Evolutionary conservation across 2,888 invertebrate genomes (phyloP).

Genomic region (Pogonocherus hispidulus): DNA sequence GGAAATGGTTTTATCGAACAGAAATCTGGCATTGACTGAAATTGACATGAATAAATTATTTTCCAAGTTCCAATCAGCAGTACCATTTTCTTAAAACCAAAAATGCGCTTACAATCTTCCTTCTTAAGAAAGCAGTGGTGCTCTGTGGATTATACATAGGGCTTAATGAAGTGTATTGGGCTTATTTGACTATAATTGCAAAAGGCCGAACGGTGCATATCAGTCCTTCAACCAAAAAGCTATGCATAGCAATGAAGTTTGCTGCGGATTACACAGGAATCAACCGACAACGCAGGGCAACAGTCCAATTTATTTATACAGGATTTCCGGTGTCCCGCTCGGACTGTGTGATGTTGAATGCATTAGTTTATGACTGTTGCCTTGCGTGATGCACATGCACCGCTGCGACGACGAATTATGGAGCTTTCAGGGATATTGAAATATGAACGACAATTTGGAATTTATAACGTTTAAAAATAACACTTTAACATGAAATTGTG

Average conservation of each 20-base stretch:
- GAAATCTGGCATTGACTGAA: too few relatives aligned
- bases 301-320: constrained; percentile 42
- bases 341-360: constrained; percentile 22
- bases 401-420: constrained; percentile 11
- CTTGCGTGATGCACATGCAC: constrained; percentile 16
- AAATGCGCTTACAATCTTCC: too few relatives aligned
- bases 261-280: constrained; percentile 37
- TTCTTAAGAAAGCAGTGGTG: too few relatives aligned
- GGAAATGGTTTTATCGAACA: too few relatives aligned
- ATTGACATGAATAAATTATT: too few relatives aligned
- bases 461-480: background rate
- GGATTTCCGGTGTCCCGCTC: constrained; percentile 34
- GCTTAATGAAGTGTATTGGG: constrained; percentile 39
- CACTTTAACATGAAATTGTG: background rate
- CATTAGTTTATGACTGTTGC: constrained; percentile 18
- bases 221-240: constrained; percentile 40
- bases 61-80: too few relatives aligned
- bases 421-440: background rate
- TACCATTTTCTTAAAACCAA: too few relatives aligned
- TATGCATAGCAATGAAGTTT: constrained; percentile 49
- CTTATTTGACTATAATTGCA: constrained; percentile 48
- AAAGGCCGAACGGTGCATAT: constrained; percentile 30
- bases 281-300: constrained; percentile 32
- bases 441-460: background rate
- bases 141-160: too few relatives aligned